Conservation (phyloP, 2,113 vertebrate species). For the Catharus minimus region DNA sequence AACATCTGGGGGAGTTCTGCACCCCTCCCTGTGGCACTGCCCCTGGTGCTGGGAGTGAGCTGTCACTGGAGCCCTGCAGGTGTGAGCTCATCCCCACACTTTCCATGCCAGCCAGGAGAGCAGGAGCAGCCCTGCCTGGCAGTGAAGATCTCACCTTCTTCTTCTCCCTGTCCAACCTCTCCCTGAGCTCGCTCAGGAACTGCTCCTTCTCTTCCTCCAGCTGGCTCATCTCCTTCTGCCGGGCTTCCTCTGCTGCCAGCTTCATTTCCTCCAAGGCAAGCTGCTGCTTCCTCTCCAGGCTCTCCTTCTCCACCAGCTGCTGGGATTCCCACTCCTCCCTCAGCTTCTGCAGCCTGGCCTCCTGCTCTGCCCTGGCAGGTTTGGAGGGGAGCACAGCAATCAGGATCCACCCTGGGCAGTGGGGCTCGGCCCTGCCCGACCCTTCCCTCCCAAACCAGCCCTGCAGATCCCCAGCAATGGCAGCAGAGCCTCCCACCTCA, state of each 20-base stretch:
- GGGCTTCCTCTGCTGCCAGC: slow-evolving; percentile 71
- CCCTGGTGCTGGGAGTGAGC: accelerated
- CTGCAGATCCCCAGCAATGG: accelerated
- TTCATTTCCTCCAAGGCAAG: slow-evolving; percentile 60
- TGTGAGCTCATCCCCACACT: no score
- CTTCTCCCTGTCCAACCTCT: slow-evolving; percentile 56
- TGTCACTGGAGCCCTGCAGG: neutral
- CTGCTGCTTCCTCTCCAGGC: slow-evolving; percentile 68
- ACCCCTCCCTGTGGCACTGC: accelerated
- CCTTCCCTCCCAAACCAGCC: neutral
- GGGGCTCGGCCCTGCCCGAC: no score
- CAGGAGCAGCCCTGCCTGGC: neutral
- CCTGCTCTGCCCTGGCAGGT: slow-evolving; percentile 76
- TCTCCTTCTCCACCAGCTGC: slow-evolving; percentile 42
- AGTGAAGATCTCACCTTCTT: slow-evolving; percentile 70
- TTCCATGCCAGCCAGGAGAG: neutral
- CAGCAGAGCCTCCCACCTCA: slow-evolving; percentile 75
- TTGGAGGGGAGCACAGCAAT: neutral
- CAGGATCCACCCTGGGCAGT: accelerated
- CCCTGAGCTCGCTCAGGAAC: slow-evolving; percentile 69
- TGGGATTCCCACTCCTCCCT: slow-evolving; percentile 65
- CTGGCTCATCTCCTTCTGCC: slow-evolving; percentile 43
- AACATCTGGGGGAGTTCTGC: neutral
- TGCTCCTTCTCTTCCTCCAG: slow-evolving; percentile 70
- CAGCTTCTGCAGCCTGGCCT: slow-evolving; percentile 66